Evolutionary conservation across 2,113 vertebrate genomes (phyloP).

Genomic region (Neotragus pygmaeus): DNA sequence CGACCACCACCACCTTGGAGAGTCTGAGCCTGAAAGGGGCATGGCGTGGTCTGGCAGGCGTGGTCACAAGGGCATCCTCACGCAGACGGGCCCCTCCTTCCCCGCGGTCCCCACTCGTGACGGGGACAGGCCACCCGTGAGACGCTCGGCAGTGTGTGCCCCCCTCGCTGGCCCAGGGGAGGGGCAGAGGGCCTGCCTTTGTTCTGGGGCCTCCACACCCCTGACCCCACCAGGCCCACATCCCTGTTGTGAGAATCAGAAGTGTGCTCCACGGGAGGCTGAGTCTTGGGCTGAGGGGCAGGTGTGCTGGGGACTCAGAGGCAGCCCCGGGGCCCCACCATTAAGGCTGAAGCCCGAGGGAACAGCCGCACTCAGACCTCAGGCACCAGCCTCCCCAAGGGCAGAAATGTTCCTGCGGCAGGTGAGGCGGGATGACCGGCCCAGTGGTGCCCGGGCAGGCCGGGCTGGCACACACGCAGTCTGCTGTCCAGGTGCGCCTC

Average conservation of each 20-base stretch:
- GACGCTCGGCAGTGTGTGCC: neutral
- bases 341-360: neutral
- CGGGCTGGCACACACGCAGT: fast-evolving
- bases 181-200: neutral
- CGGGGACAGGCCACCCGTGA: neutral
- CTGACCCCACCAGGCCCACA: neutral
- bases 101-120: neutral
- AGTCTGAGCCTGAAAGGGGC: slow-evolving; percentile 84
- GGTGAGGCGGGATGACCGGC: neutral
- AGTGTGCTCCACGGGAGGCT: neutral
- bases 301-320: neutral
- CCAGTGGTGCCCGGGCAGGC: fast-evolving
- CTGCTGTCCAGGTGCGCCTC: neutral
- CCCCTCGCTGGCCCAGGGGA: neutral
- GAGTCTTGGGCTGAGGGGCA: neutral
- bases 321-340: neutral
- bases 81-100: too few species aligned
- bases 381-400: neutral
- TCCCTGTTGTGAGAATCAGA: neutral
- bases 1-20: slow-evolving; percentile 93
- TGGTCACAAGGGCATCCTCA: neutral
- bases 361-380: neutral
- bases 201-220: neutral
- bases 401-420: neutral
- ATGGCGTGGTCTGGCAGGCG: fast-evolving